Evolutionary conservation across 2,888 invertebrate species (phyloP), one percentile per base, ranked within the genome.

Genomic region (Parapristionchus giblindavisi): DNA sequence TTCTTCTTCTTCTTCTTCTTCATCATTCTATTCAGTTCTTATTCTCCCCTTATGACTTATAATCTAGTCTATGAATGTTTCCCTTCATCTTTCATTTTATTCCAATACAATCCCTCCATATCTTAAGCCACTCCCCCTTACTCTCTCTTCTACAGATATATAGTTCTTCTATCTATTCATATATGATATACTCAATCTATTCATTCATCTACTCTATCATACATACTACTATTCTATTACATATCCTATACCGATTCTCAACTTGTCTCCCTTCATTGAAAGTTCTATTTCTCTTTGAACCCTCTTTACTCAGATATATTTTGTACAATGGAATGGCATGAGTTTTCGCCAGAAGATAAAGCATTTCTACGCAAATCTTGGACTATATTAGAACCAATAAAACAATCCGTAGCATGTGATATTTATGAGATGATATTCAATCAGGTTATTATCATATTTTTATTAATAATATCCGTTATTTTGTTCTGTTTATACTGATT

Each of bases 351-450:
- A 11, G 80, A 80, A 32, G 84, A 85, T 75, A 84, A 82, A 73
- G 75, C 78, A 29, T 76, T 79, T 68, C 74, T 85, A 17, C 79
- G 76, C 56, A 77, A 78, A 36, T 76, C 81, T 3, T 82, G 82
- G 82, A 76, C 58, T 24, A 60, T 79, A 0, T 75, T 82, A 8
- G 80, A 82, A 48, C 75, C 77, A 4, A 77, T 76, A 29, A 82
- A 82, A 75, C 80, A 80, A 61, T 71, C 75, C 36, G 76, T 81
- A 21, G 82, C 79, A 6, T 79, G 81, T 58, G 81, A 82, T 72
- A 85, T 84, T 32, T 85, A 85, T 75, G 81, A 82, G 58, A 85
- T 85, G 85, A 85, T 85, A 58, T 85, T 85, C 77, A 84, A 85
- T 77, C 85, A 85, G 84, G 85, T 85, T 61, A 21, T 48, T 48